Percentiles rank a stretch among this genome's conserved stretches.
Evolutionary conservation across 2,113 vertebrate genomes (phyloP).

Genomic region (Propithecus coquereli): DNA sequence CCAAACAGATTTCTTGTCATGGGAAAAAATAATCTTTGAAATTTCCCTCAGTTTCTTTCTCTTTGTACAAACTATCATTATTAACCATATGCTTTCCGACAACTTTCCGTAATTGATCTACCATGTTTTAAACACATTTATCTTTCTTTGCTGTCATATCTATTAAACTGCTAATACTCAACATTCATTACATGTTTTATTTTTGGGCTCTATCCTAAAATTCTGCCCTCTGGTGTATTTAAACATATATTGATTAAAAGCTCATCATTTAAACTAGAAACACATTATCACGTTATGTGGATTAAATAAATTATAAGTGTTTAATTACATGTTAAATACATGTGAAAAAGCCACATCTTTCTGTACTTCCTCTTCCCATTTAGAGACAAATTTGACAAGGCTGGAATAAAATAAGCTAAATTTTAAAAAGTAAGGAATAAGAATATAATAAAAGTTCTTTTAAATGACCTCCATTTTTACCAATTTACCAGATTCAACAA

Average conservation of each 20-base stretch:
- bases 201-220: background rate
- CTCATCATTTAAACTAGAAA: background rate
- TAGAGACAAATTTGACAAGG: background rate
- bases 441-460: background rate
- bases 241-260: background rate
- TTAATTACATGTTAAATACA: background rate
- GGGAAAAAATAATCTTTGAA: background rate
- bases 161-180: background rate
- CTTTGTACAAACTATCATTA: background rate
- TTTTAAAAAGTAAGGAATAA: background rate
- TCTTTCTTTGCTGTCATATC: background rate
- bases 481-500: background rate
- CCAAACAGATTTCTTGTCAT: background rate
- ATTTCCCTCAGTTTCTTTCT: background rate
- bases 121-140: background rate
- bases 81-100: background rate
- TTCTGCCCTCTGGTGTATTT: background rate
- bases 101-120: background rate
- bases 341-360: background rate
- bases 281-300: background rate
- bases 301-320: background rate
- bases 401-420: background rate
- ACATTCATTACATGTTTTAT: background rate
- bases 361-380: background rate
- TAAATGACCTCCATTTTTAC: background rate